These are phyloP conservation scores for Limanda limanda DNA, from an alignment of 2,113 vertebrate genomes.

Conservation along the genomic window DNA sequence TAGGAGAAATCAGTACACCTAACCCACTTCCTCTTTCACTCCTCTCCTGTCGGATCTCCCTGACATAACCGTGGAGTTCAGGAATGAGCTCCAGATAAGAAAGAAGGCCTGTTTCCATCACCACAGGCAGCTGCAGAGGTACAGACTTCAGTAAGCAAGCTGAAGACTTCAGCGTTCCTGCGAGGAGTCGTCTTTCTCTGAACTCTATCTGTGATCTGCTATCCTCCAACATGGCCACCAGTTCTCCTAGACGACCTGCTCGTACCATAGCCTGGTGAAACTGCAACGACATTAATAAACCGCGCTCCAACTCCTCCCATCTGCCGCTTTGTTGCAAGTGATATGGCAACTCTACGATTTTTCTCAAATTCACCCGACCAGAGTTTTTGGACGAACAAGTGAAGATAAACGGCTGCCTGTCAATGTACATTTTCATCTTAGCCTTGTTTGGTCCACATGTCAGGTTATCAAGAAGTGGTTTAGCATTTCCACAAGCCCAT, in stretches of 20 bases:
- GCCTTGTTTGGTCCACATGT: constrained; percentile 2
- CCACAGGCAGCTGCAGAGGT: constrained; percentile 63
- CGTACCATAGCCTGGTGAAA: constrained; percentile 81
- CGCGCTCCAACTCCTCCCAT: constrained; percentile 68
- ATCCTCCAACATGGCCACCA: constrained; percentile 75
- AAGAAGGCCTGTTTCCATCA: constrained; percentile 77
- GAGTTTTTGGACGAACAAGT: constrained; percentile 5
- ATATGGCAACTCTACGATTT: constrained; percentile 79
- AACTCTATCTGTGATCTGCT: constrained; percentile 26
- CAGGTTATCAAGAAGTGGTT: no score
- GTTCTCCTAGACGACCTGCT: constrained; percentile 66
- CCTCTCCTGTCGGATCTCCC: constrained; percentile 59
- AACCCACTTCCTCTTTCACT: constrained; percentile 55
- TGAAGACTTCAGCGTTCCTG: constrained; percentile 68
- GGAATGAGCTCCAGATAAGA: constrained; percentile 77
- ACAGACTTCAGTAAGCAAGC: constrained; percentile 68
- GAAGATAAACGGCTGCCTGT: constrained; percentile 75
- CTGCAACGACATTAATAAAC: constrained; percentile 69
- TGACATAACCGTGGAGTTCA: constrained; percentile 60
- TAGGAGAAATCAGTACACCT: constrained; percentile 63
- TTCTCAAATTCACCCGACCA: constrained; percentile 69
- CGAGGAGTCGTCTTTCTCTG: constrained; percentile 74
- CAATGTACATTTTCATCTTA: constrained; percentile 41
- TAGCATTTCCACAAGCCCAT: no score
- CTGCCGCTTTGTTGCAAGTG: constrained; percentile 77